phyloP scores from a whole-genome alignment of 2,888 invertebrate species.

The Cheilosia grossa region DNA sequence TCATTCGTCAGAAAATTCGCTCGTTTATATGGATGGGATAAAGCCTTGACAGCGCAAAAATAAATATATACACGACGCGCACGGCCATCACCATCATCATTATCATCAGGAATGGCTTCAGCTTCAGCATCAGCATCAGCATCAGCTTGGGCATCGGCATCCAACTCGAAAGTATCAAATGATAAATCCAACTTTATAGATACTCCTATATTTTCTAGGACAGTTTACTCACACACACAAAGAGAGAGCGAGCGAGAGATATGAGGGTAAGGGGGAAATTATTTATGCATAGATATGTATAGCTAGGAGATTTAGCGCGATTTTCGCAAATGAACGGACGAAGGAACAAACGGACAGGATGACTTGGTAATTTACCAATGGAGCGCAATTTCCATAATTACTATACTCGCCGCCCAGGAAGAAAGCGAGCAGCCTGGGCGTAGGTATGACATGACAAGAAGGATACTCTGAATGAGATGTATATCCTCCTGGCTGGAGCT shows the following conservation, averaged over 20 bases:
- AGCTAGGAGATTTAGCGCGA: slow-evolving; percentile 58
- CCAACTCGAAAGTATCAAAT: slow-evolving; percentile 39
- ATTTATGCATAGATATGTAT: slow-evolving; percentile 60
- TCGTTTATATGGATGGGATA: slow-evolving; percentile 69
- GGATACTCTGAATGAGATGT: slow-evolving; percentile 70
- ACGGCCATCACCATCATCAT: slow-evolving; percentile 54
- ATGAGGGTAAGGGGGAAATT: slow-evolving; percentile 12
- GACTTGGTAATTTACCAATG: slow-evolving; percentile 74
- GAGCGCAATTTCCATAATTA: slow-evolving; percentile 74
- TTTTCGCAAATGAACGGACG: slow-evolving; percentile 63
- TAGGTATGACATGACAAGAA: slow-evolving; percentile 54
- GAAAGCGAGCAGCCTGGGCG: slow-evolving; percentile 25
- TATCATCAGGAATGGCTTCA: slow-evolving; percentile 51
- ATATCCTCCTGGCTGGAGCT: slow-evolving; percentile 51
- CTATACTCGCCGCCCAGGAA: slow-evolving; percentile 38
- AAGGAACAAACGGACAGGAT: slow-evolving; percentile 59
- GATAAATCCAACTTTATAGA: slow-evolving; percentile 53
- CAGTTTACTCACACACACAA: neutral
- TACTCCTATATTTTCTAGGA: slow-evolving; percentile 34
- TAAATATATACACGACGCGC: slow-evolving; percentile 64
- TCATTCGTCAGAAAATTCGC: slow-evolving; percentile 71
- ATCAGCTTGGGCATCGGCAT: slow-evolving; percentile 1
- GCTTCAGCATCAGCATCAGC: slow-evolving; percentile 22
- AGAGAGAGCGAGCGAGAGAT: no score
- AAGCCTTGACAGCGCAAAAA: slow-evolving; percentile 63